Conservation (phyloP, 2,888 invertebrate species). For the Amphipoea oculea region DNA sequence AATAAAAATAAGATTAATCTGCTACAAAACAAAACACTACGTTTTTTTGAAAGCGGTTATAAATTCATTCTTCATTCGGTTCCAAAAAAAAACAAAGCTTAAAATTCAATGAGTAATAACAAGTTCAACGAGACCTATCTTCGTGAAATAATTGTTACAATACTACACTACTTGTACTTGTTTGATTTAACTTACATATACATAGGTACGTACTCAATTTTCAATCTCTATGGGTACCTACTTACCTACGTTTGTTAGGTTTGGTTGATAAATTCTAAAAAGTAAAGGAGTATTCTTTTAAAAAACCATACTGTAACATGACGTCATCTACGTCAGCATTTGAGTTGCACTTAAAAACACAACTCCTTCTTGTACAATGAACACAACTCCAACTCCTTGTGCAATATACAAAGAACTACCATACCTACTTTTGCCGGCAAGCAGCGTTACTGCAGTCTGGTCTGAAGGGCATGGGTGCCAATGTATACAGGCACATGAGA, state of each 20-base stretch:
- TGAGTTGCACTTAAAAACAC: background rate
- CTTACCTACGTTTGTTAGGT: background rate
- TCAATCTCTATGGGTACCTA: background rate
- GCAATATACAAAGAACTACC: background rate
- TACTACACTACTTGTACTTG: background rate
- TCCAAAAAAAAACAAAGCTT: background rate
- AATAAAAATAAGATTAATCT: background rate
- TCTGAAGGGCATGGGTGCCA: background rate
- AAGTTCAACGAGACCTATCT: background rate
- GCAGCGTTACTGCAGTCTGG: background rate
- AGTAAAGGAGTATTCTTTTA: background rate
- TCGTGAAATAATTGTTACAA: conserved; percentile 6
- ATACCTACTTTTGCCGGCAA: background rate
- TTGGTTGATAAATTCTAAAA: background rate
- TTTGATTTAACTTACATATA: background rate
- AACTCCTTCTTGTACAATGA: background rate
- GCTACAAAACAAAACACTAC: background rate
- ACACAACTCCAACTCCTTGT: conserved; percentile 3
- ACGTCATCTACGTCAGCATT: background rate
- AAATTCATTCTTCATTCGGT: background rate
- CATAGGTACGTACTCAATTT: background rate
- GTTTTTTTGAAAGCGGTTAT: background rate
- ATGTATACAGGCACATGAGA: background rate
- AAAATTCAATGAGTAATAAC: background rate
- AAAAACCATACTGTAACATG: background rate